Base-by-base conservation (phyloP, 2,888 invertebrate species). In the Hybos culiciformis region DNA sequence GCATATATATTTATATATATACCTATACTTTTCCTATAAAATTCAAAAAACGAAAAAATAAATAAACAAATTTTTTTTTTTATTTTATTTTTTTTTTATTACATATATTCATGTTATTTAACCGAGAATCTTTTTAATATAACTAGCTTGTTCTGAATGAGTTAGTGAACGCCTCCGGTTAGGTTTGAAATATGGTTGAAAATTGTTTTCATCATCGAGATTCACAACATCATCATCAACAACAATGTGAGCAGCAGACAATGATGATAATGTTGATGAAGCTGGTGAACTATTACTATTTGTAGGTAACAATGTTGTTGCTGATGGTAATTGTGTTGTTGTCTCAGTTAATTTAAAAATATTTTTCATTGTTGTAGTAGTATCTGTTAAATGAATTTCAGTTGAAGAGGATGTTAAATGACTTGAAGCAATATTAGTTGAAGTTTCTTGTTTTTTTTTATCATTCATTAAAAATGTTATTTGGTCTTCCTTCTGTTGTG, bases 101-200 rank as follows among this genome's bases (percentile, higher is more conserved):
- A 29, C 29, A 7, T 4, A 18, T 18, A 33, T 33, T 15, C 17
- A 33, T 18, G 18, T 34, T 34, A 18, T 34, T 58, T 66, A 66
- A 54, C 66, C 66, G 51, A 66, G 56, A 52, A 66, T 63, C 54
- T 66, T 66, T 54, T 66, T 66, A 52, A 66, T 60, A 53, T 65
- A 66, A 56, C 63, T 63, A 48, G 57, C 57, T 44, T 61, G 59
- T 52, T 66, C 65, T 52, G 65, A 63, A 49, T 66, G 63, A 47
- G 62, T 63, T 41, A 66, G 58, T 44, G 59, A 57, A 46, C 66
- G 65, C 53, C 60, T 57, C 50, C 66, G 62, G 54, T 66, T 66
- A 37, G 66, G 66, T 48, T 63, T 62, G n/a, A n/a, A n/a, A 46
- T 60, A 66, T 43, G 61, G 63, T 46, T 62, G 56, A 54, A 57